Base-by-base conservation (phyloP, 2,113 vertebrate genomes). In the Charina bottae region DNA sequence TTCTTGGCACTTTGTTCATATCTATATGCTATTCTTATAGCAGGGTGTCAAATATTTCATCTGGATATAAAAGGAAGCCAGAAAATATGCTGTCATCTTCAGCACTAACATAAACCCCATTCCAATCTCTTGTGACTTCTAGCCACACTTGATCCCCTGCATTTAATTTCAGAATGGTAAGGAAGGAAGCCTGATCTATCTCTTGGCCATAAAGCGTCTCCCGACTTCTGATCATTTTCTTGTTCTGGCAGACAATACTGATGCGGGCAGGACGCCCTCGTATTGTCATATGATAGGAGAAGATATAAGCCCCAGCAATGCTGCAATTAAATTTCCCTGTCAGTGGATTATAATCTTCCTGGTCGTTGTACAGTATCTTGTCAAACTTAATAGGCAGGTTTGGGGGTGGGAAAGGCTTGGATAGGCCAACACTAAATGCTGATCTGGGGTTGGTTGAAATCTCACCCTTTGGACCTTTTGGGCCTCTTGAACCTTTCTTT, bases 61-160 rank as follows among this genome's bases (percentile, higher is more conserved):
- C 98, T 0, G 98, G 97, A 92, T 99, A 99, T 46, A 99, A 97
- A 93, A 99, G 97, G 93, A 99, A 99, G 12, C 99, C 99, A 1
- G 98, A 98, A 92, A 99, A 99, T 96, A 98, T 96, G 88, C 99
- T 99, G 96, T 99, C 98, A 0, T 99, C 99, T 94, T 99, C 99
- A 0, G 98, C 97, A 21, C 99, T 98, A 28, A 97, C 98, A 1
- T 99, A 99, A 6, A 98, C 96, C 1, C 99, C 99, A 2, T 99
- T 99, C 99, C 99, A 99, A 93, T 99, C 99, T 96, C 98, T 98
- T 0, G 98, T 96, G 0, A 98, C 99, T 96, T 99, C 99, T 96
- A 99, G 96, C 99, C 99, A 99, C 83, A 99, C 99, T 92, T 99
- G 98, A 94, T 99, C 99, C 0, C 99, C 99, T 0, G 11, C 97